phyloP scores from a whole-genome alignment of 2,113 vertebrate species.

The Oxygymnocypris stewartii region DNA sequence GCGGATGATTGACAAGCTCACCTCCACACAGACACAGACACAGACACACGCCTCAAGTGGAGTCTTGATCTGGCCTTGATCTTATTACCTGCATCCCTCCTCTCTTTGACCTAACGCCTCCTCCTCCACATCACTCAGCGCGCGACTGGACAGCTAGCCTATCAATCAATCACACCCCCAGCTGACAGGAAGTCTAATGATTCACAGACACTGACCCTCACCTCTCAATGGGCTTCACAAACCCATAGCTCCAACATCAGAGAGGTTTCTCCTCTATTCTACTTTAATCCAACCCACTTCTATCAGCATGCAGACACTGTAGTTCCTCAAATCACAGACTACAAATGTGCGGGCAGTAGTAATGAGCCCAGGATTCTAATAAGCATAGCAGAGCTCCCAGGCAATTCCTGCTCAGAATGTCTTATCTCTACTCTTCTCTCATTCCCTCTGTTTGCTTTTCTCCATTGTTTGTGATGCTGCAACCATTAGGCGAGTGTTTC shows the following conservation, averaged over 20 bases:
- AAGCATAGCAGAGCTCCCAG: slow-evolving; percentile 57
- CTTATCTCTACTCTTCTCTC: slow-evolving; percentile 30
- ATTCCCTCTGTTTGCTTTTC: slow-evolving; percentile 34
- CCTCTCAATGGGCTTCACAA: slow-evolving; percentile 22
- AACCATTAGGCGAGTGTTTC: slow-evolving; percentile 55
- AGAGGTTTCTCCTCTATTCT: background rate
- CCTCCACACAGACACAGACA: background rate
- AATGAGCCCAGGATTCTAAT: slow-evolving; percentile 71
- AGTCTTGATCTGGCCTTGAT: slow-evolving; percentile 17
- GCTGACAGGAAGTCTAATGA: slow-evolving; percentile 40
- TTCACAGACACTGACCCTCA: slow-evolving; percentile 35
- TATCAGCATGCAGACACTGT: slow-evolving; percentile 48
- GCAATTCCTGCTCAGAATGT: slow-evolving; percentile 39
- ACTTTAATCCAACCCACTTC: background rate
- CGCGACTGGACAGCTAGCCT: slow-evolving; percentile 11
- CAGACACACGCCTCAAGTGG: background rate
- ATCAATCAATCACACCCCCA: slow-evolving; percentile 40
- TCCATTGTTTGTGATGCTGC: slow-evolving; percentile 30
- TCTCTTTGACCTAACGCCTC: slow-evolving; percentile 46
- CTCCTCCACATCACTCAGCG: slow-evolving; percentile 18
- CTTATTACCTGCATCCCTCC: slow-evolving; percentile 45
- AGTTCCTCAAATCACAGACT: slow-evolving; percentile 55
- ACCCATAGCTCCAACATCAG: slow-evolving; percentile 15
- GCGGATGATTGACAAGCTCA: slow-evolving; percentile 29
- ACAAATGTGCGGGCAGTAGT: slow-evolving; percentile 50